These are phyloP conservation scores for Mastomys coucha DNA, from an alignment of 2,113 vertebrate species.

Conservation along the genomic window DNA sequence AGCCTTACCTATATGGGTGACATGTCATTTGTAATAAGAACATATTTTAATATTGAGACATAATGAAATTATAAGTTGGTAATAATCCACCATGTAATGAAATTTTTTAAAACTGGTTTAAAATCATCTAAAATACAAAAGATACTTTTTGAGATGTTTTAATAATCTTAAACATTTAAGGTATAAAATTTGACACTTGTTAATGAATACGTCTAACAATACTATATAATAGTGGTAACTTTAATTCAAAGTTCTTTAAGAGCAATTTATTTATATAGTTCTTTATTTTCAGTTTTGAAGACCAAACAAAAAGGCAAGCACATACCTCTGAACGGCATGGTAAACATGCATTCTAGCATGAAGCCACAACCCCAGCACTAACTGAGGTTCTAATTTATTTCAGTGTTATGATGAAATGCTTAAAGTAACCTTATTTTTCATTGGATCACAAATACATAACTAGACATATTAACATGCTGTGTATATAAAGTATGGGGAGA, in stretches of 20 bases:
- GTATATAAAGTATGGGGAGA: slow-evolving; percentile 18
- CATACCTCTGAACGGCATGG: no score
- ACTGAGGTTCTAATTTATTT: slow-evolving; percentile 17
- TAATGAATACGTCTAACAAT: slow-evolving; percentile 33
- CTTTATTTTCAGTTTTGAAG: background rate
- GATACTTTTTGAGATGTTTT: background rate
- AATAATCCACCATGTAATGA: slow-evolving; percentile 71
- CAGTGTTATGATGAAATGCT: background rate
- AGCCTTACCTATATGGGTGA: slow-evolving; percentile 70
- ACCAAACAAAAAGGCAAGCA: background rate
- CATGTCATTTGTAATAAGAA: slow-evolving; percentile 77
- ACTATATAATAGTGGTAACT: background rate
- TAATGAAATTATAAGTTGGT: slow-evolving; percentile 80
- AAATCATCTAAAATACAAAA: slow-evolving; percentile 60
- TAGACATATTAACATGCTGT: background rate
- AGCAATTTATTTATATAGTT: background rate
- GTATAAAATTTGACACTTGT: slow-evolving; percentile 41
- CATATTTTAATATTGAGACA: slow-evolving; percentile 70
- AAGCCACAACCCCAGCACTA: background rate
- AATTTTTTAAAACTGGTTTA: slow-evolving; percentile 43
- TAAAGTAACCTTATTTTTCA: slow-evolving; percentile 1
- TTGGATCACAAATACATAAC: background rate
- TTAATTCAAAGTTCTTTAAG: slow-evolving; percentile 40
- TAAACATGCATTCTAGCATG: background rate
- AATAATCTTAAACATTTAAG: slow-evolving; percentile 49